Percentiles rank a stretch among this genome's conserved stretches.
These are phyloP conservation scores for Oryzias dopingdopingensis DNA, from an alignment of 2,797 vertebrate genomes.

Conservation along the genomic window DNA sequence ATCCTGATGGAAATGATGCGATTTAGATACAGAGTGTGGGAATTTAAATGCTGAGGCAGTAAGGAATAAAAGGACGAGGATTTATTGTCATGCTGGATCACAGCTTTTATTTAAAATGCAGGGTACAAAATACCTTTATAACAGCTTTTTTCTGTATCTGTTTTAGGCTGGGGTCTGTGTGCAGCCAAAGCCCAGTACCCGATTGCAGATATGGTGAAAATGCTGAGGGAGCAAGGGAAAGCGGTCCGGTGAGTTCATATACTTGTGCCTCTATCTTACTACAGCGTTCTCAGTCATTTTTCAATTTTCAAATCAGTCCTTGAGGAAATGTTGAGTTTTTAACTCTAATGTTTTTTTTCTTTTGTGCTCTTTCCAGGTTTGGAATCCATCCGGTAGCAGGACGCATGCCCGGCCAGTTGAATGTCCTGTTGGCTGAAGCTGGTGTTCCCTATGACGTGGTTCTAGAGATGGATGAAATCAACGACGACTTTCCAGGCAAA, in stretches of 20 bases:
- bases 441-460: conserved; percentile 83
- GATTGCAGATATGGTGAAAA: conserved; percentile 85
- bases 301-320: too few relatives aligned
- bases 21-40: conserved; percentile 14
- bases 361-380: conserved; percentile 66
- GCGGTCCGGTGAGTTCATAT: conserved; percentile 69
- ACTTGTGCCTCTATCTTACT: too few relatives aligned
- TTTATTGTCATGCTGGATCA: conserved; percentile 31
- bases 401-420: conserved; percentile 83
- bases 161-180: conserved; percentile 81
- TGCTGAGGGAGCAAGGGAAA: conserved; percentile 81
- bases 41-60: neutral
- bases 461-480: conserved; percentile 87
- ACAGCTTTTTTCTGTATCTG: conserved; percentile 9
- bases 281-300: neutral
- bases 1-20: neutral
- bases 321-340: neutral
- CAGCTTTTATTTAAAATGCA: conserved; percentile 11
- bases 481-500: conserved; percentile 82
- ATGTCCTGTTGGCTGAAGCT: conserved; percentile 82
- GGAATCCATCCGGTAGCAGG: conserved; percentile 84
- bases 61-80: conserved; percentile 18
- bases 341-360: neutral
- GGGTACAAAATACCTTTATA: neutral
- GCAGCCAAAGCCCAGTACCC: conserved; percentile 85